Conservation (phyloP, 2,797 vertebrate genomes). For the Adrianichthys oophorus region DNA sequence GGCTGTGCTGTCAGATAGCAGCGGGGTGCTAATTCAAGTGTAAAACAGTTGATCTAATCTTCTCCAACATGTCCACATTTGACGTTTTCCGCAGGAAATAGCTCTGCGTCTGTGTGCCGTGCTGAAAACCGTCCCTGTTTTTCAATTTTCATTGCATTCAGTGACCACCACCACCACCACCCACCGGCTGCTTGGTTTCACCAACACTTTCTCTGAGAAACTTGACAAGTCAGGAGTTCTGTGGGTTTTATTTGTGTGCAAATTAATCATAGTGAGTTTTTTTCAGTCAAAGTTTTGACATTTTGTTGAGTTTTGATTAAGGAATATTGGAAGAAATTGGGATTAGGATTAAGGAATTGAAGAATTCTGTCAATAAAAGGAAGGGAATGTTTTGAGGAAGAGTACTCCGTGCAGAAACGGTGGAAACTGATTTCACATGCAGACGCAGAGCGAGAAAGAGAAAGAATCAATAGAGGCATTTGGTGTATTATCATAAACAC, state of each 20-base stretch:
- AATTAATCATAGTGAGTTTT: background rate
- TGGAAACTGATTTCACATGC: constrained; percentile 30
- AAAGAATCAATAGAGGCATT: constrained; percentile 78
- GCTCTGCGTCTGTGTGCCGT: constrained; percentile 1
- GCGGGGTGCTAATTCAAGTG: background rate
- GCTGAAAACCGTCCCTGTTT: background rate
- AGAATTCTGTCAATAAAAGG: constrained; percentile 2
- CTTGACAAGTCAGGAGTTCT: constrained; percentile 10
- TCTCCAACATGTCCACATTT: background rate
- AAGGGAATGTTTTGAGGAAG: constrained; percentile 47
- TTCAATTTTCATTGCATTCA: constrained; percentile 13
- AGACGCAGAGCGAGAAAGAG: constrained; percentile 45
- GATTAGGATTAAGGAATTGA: background rate
- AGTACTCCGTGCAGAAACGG: constrained; percentile 22
- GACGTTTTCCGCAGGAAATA: constrained; percentile 11
- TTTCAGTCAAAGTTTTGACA: background rate
- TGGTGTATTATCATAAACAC: constrained; percentile 77
- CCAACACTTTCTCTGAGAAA: constrained; percentile 16
- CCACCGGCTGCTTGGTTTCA: constrained; percentile 19
- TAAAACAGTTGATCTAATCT: background rate
- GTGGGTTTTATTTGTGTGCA: background rate
- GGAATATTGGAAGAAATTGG: background rate
- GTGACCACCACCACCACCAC: background rate
- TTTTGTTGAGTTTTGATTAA: background rate
- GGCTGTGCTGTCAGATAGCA: constrained; percentile 6